Evolutionary conservation across 2,888 invertebrate species (phyloP).

Genomic region (Trachelus troglodyta): DNA sequence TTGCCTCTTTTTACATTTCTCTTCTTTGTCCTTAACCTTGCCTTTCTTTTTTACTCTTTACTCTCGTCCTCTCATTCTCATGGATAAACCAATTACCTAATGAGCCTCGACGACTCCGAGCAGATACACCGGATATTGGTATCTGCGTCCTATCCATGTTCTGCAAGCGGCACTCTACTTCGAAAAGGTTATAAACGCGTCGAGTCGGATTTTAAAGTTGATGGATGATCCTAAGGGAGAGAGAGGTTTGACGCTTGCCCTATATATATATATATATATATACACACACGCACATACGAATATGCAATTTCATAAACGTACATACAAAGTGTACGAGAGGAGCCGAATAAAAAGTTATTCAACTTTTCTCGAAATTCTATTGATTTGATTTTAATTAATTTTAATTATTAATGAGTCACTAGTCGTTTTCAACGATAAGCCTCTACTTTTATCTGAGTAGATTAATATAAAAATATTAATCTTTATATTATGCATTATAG

Average conservation of each 20-base stretch:
- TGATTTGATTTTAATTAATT: background rate
- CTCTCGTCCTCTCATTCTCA: too few relatives aligned
- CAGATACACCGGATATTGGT: conserved; percentile 2
- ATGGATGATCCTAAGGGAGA: conserved; percentile 14
- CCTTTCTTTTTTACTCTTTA: conserved; percentile 25
- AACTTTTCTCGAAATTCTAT: background rate
- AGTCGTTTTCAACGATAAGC: background rate
- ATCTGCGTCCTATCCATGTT: background rate
- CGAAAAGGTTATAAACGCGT: conserved; percentile 7
- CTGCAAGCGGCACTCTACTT: background rate
- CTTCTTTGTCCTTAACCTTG: conserved; percentile 31
- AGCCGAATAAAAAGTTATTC: background rate
- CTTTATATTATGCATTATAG: background rate
- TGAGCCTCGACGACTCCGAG: background rate
- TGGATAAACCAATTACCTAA: background rate
- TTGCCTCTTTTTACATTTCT: conserved; percentile 26
- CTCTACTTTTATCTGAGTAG: too few relatives aligned
- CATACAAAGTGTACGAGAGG: background rate
- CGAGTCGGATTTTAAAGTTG: conserved; percentile 17
- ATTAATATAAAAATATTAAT: too few relatives aligned
- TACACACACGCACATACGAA: too few relatives aligned
- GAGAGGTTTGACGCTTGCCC: background rate
- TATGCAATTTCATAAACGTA: background rate
- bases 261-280: background rate
- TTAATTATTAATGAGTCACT: background rate